Evolutionary conservation across 2,113 vertebrate genomes (phyloP).

Genomic region (Marmota monax): DNA sequence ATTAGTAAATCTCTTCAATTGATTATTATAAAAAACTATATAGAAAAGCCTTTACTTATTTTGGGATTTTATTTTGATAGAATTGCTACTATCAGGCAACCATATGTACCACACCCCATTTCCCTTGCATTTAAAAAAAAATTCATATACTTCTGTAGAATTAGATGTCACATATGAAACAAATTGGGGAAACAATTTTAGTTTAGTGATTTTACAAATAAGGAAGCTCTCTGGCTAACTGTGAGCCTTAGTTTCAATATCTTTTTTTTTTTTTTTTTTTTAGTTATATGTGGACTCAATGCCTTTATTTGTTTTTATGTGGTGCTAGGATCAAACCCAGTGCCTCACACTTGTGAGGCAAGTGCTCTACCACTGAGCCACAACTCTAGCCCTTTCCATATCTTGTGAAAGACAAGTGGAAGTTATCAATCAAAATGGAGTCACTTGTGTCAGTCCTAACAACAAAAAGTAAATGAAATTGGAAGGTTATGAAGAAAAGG

Average conservation of each 20-base stretch:
- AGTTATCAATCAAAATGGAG: not conserved
- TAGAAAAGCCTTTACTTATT: not conserved
- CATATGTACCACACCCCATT: not conserved
- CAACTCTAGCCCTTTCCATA: not conserved
- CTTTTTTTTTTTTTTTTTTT: no score
- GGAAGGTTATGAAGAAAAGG: not conserved
- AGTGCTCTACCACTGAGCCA: no score
- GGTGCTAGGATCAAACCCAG: no score
- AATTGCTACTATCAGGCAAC: no score
- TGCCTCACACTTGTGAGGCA: no score
- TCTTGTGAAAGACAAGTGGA: not conserved
- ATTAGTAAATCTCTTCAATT: conserved; percentile 40
- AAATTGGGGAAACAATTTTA: not conserved
- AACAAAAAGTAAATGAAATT: not conserved
- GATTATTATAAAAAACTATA: not conserved
- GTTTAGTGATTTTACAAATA: not conserved
- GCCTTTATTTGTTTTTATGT: no score
- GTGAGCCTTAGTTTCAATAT: not conserved
- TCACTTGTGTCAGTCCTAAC: not conserved
- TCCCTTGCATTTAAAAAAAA: not conserved
- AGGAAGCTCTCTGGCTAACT: not conserved
- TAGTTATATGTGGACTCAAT: no score
- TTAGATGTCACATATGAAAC: not conserved
- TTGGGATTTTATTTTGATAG: conserved; percentile 42
- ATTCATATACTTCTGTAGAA: not conserved